Base-by-base conservation (phyloP, 2,888 invertebrate species). In the Apocheima hispidaria region DNA sequence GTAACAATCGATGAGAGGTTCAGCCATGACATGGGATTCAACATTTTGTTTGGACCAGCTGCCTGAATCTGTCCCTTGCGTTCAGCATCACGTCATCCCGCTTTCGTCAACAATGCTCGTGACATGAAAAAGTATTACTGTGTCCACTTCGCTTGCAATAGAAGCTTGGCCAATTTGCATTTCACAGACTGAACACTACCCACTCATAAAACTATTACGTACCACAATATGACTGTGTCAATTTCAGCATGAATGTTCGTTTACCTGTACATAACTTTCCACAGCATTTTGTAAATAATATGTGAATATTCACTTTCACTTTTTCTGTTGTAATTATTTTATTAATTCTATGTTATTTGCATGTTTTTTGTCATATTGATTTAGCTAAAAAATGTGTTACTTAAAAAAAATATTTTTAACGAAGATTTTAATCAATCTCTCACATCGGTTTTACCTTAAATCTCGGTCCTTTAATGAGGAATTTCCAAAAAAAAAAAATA, bases 201-300 rank as follows among this genome's bases (percentile, higher is more conserved):
- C 60, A 60, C 55, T n/a, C n/a, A 10, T 53, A 53, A 33, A 43
- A 16, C 52, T 40, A 51, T 38, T 58, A 51, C 21, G 14, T 49
- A 33, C 21, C 35, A 43, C n/a, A n/a, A n/a, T 48, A 33, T 12
- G 12, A 26, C 36, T 54, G 38, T 63, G 16, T 50, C n/a, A 12
- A 10, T 52, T 54, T 51, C 54, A 59, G 71, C 70, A 73, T 70
- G 64, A 62, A 49, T 65, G 41, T 57, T 46, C 68, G 64, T n/a
- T n/a, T n/a, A n/a, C n/a, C n/a, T 66, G 66, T 69, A 69, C 64
- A 74, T 68, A 68, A 68, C 62, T 49, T 61, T 63, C 41, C 41
- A 35, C 21, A 54, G 30, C 60, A 48, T 61, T 16, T 66, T 66
- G 65, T 66, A 54, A 61, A 60, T 65, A 64, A 59, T 55, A 41